Base-by-base conservation (phyloP, 2,888 invertebrate species). In the Scaptomyza parva region DNA sequence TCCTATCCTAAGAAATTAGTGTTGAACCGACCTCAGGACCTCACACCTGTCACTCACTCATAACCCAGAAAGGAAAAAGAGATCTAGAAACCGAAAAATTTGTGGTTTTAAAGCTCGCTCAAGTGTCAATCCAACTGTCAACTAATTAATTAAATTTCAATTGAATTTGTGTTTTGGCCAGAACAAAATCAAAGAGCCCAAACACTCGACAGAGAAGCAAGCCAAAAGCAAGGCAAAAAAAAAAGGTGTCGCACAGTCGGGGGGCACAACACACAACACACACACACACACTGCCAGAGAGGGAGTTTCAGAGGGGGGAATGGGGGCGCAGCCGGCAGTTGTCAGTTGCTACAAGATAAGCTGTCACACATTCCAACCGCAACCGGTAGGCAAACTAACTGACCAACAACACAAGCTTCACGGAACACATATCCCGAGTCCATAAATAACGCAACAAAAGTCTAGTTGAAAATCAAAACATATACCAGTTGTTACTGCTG, bases 141-240 rank as follows among this genome's bases (percentile, higher is more conserved):
- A 87, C 89, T 90, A 90, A 90, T 90, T 90, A 90, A 90, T 90
- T 90, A 90, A 90, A 90, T 89, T 90, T 90, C 90, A 90, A 90
- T 90, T 90, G 89, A 90, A 90, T 84, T 88, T 89, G 82, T 88
- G 88, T 77, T 77, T 33, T 35, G 35, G 70, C 74, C 78, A 76
- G 72, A 87, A 74, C 71, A 70, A 87, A 74, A 77, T 65, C 68
- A 60, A 55, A 66, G 61, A 40, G 33, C 45, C 26, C 47, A 47
- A 57, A 33, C 47, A 47, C 18, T 30, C 26, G 59, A n/a, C n/a
- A n/a, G n/a, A 57, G 47, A 18, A 30, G 18, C 30, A 52, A 65
- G 60, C 11, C 28, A 11, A 30, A 33, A 33, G 6, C 26, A 26
- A 22, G 5, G 30, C 47, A 48, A 17, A n/a, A 52, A 51, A 55